Percentiles rank a stretch among this genome's conserved stretches.
Evolutionary conservation across 2,113 vertebrate species (phyloP).

Genomic region (Phyllopteryx taeniolatus): DNA sequence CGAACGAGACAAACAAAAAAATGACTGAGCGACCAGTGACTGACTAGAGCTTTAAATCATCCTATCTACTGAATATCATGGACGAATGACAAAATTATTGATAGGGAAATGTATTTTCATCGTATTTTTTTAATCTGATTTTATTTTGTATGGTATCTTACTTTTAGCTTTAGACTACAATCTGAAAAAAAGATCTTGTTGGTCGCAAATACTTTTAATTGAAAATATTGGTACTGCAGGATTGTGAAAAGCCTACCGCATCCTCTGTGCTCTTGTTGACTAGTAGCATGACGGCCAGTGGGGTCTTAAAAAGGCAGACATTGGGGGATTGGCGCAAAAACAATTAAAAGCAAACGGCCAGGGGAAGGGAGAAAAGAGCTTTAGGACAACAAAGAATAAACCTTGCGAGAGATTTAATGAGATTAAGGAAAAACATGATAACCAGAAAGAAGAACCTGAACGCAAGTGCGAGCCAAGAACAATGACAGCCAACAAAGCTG

Average conservation of each 20-base stretch:
- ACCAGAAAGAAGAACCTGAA: slow-evolving; percentile 11
- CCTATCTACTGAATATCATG: neutral
- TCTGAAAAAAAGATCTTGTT: neutral
- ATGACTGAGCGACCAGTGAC: too few relatives aligned
- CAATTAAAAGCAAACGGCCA: neutral
- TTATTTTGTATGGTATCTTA: neutral
- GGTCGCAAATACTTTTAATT: neutral
- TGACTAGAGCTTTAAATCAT: neutral
- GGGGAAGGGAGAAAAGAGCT: neutral
- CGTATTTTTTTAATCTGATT: neutral
- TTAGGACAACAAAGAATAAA: neutral
- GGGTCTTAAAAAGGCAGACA: neutral
- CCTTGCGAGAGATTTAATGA: neutral
- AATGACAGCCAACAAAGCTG: slow-evolving; percentile 27
- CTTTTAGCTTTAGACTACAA: neutral
- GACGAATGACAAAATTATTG: too few relatives aligned
- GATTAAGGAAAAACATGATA: slow-evolving; percentile 4
- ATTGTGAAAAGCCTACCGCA: neutral
- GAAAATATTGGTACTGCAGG: neutral
- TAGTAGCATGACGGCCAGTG: neutral
- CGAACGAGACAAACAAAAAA: too few relatives aligned
- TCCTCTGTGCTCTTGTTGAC: neutral
- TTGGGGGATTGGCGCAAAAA: neutral
- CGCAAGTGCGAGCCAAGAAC: slow-evolving; percentile 18
- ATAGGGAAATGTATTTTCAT: neutral